Base-by-base conservation (phyloP, 1,140 invertebrate genomes). In the Rhizoglyphus robini region DNA sequence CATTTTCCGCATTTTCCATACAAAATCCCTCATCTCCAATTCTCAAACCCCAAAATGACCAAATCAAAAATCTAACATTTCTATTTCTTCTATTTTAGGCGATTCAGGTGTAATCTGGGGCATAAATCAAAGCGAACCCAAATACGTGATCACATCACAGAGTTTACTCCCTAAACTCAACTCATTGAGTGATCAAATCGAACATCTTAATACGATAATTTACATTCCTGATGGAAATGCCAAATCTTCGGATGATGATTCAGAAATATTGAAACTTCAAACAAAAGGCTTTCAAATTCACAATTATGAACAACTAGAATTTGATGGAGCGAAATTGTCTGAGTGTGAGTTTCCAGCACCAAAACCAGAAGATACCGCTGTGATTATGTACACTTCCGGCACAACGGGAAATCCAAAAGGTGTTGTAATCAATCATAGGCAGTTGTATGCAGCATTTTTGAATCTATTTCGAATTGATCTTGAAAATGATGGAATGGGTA, bases 81-180 rank as follows among this genome's bases (percentile, higher is more conserved):
- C n/a, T n/a, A n/a, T n/a, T n/a, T n/a, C n/a, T n/a, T n/a, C n/a
- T n/a, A n/a, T n/a, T n/a, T n/a, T n/a, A 41, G 36, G 64, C 11
- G 34, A 67, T 30, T 92, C 97, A 11, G 95, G 92, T 3, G 87
- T 99, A 49, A 83, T 88, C 0, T 93, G 96, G 75, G 94, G 88
- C n/a, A 15, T 66, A 69, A 96, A 93, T 74, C 92, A 99, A 80
- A 96, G 93, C 1, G 90, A 96, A 78, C 92, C 92, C 0, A 85
- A 71, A 20, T 69, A 71, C 62, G 60, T 75, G 15, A 65, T 78
- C 36, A 74, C 76, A 13, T 87, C 87, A 20, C 85, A 87, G 72
- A 89, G 93, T 60, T 79, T 95, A 31, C 75, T 95, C 67, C 27
- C 25, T 23, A 30, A 31, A 32, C 57, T 38, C 85, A 90, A 4